Evolutionary conservation across 1,140 invertebrate species (phyloP).

Genomic region (Prorops nasuta): DNA sequence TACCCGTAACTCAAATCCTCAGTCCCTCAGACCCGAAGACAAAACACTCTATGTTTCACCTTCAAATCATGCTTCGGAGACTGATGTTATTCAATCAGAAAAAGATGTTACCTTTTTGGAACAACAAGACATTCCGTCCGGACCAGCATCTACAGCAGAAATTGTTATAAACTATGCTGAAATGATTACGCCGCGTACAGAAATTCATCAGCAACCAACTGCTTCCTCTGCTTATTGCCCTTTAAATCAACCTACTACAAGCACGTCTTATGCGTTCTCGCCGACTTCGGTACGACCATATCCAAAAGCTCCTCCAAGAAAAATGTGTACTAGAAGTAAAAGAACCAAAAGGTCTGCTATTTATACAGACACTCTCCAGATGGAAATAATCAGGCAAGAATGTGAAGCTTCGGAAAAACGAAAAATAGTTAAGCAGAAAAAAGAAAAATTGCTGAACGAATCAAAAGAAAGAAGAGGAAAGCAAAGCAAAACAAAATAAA

Average conservation of each 20-base stretch:
- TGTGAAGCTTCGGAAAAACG: neutral
- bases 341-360: constrained; percentile 6
- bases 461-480: neutral
- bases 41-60: no score
- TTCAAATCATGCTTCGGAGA: neutral
- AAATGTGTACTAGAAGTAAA: neutral
- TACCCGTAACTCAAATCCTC: neutral
- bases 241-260: neutral
- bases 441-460: neutral
- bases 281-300: constrained; percentile 1
- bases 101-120: neutral
- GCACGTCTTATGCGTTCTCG: constrained; percentile 2
- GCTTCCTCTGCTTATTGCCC: constrained; percentile 1
- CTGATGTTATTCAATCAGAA: neutral
- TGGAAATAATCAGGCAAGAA: constrained; percentile 1
- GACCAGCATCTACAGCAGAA: neutral
- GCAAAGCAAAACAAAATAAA: neutral
- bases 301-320: constrained; percentile 12
- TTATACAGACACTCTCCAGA: constrained; percentile 1
- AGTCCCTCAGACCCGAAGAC: no score
- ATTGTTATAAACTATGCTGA: neutral
- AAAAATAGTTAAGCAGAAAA: neutral
- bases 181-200: neutral
- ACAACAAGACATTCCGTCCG: neutral
- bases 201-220: neutral